Percentiles rank a stretch among this genome's conserved stretches.
phyloP scores from a whole-genome alignment of 2,888 invertebrate genomes.

The Diploptera punctata region DNA sequence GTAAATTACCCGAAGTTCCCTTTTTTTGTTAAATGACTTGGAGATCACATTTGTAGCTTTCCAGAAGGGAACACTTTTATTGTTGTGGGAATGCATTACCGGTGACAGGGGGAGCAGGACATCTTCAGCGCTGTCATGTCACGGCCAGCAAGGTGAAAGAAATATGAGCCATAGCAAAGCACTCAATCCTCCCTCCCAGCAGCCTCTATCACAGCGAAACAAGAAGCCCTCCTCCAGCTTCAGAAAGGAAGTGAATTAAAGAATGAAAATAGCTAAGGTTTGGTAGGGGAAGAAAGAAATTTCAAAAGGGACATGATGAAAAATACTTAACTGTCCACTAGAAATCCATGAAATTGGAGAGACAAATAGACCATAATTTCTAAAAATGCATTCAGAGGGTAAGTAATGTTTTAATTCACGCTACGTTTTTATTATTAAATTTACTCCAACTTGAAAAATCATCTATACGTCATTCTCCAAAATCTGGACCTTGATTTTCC shows the following conservation, averaged over 20 bases:
- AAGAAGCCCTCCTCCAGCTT: background rate
- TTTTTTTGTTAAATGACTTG: too few species aligned
- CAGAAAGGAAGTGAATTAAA: constrained; percentile 21
- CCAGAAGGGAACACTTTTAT: too few species aligned
- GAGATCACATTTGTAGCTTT: too few species aligned
- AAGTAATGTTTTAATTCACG: too few species aligned
- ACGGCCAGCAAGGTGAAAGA: constrained; percentile 5
- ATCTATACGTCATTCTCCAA: too few species aligned
- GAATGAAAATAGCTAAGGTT: constrained; percentile 14
- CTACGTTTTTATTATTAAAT: too few species aligned
- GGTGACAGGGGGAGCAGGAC: background rate
- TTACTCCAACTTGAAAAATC: too few species aligned
- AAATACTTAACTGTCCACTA: constrained; percentile 14
- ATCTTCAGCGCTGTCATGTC: background rate
- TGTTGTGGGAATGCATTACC: background rate
- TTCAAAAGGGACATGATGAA: background rate
- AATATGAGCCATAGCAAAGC: background rate
- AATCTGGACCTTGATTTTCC: too few species aligned
- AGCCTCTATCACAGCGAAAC: background rate
- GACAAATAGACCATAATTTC: too few species aligned
- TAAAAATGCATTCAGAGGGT: too few species aligned
- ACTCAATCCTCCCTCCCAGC: background rate
- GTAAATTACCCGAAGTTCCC: too few species aligned
- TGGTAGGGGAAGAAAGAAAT: background rate
- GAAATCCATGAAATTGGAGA: background rate